A percentile compares a stretch with the other conserved stretches of the same genome.
phyloP scores from a whole-genome alignment of 2,888 invertebrate species.

The Morpho achilles region DNA sequence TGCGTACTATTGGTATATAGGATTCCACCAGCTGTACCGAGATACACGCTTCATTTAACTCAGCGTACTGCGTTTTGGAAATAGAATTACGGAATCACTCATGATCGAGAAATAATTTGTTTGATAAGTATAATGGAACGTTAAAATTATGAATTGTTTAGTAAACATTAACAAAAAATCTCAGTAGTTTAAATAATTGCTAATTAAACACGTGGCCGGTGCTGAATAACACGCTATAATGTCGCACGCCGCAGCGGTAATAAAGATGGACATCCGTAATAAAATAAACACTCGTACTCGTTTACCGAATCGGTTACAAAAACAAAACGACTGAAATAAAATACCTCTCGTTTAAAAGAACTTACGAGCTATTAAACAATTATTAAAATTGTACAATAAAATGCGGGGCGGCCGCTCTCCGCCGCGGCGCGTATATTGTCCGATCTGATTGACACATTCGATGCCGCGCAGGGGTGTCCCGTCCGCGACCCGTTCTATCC shows the following conservation, averaged over 20 bases:
- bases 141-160: too few species aligned
- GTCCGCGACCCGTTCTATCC: slow-evolving; percentile 4
- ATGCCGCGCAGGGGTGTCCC: slow-evolving; percentile 10
- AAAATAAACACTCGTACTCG: slow-evolving; percentile 4
- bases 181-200: too few species aligned
- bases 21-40: too few species aligned
- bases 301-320: slow-evolving; percentile 4
- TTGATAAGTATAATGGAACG: too few species aligned
- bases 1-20: too few species aligned
- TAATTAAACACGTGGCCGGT: too few species aligned
- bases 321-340: slow-evolving; percentile 10
- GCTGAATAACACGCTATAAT: not conserved
- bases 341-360: slow-evolving; percentile 9
- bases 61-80: too few species aligned
- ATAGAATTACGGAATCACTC: too few species aligned
- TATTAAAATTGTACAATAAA: slow-evolving; percentile 3
- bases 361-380: slow-evolving; percentile 15
- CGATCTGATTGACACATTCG: slow-evolving; percentile 20
- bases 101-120: too few species aligned
- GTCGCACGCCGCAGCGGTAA: slow-evolving; percentile 1
- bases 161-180: too few species aligned
- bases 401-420: not conserved
- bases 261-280: slow-evolving; percentile 10
- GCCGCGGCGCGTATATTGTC: slow-evolving; percentile 1
- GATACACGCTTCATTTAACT: too few species aligned